phyloP scores from a whole-genome alignment of 2,888 invertebrate genomes.

The Leucoptera coffeella region DNA sequence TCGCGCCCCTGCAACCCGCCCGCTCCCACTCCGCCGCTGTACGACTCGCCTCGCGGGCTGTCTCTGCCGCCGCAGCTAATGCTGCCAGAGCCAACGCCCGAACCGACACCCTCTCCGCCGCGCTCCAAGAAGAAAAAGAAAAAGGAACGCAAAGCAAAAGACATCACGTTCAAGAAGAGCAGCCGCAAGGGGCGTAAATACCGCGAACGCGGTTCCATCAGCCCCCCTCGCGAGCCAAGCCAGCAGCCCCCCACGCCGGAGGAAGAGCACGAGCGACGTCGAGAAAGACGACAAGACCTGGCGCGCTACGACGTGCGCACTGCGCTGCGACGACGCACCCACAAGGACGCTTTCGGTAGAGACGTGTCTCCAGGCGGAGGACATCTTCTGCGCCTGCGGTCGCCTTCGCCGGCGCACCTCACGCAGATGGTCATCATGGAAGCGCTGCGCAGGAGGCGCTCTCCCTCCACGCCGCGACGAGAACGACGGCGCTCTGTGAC shows the following conservation, averaged over 20 bases:
- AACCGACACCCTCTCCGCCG: conserved; percentile 13
- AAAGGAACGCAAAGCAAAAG: conserved; percentile 41
- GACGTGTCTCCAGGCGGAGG: conserved; percentile 63
- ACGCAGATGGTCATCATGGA: conserved; percentile 17
- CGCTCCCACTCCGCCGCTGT: conserved; percentile 39
- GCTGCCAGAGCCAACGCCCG: conserved; percentile 23
- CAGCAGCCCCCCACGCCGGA: too few relatives aligned
- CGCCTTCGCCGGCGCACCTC: conserved; percentile 10
- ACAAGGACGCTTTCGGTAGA: conserved; percentile 74
- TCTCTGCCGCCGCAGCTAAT: too few relatives aligned
- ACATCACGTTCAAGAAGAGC: conserved; percentile 70
- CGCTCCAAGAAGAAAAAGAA: conserved; percentile 45
- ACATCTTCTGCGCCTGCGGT: too few relatives aligned
- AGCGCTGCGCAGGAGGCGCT: conserved; percentile 16
- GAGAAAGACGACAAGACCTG: conserved; percentile 66
- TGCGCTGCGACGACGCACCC: conserved; percentile 60
- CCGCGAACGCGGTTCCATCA: conserved; percentile 38
- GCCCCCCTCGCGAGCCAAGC: conserved; percentile 11
- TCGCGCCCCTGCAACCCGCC: conserved; percentile 29
- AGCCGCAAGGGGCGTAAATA: conserved; percentile 75
- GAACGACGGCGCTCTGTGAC: conserved; percentile 10
- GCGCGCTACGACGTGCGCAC: conserved; percentile 79
- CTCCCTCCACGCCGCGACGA: conserved; percentile 11
- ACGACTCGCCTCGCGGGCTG: too few relatives aligned
- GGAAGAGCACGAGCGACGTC: conserved; percentile 22